These are phyloP conservation scores for Notothenia rossii DNA, from an alignment of 2,113 vertebrate species.

Conservation along the genomic window DNA sequence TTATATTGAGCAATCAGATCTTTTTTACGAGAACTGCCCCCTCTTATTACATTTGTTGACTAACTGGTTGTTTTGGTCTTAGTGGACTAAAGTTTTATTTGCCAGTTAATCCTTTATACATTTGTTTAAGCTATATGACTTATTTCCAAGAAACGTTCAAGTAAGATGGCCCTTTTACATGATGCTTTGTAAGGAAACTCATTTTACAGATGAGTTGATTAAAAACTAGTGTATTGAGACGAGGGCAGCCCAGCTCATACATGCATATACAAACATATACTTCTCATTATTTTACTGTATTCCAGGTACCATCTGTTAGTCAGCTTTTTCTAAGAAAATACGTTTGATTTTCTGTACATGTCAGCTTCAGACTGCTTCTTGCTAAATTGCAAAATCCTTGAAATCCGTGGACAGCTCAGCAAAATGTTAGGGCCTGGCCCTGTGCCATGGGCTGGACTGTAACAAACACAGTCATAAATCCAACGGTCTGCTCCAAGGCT, in stretches of 20 bases:
- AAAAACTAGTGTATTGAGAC: too few relatives aligned
- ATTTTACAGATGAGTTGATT: too few relatives aligned
- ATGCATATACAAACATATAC: neutral
- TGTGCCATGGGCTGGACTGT: slow-evolving; percentile 19
- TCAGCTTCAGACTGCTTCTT: slow-evolving; percentile 27
- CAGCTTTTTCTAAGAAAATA: slow-evolving; percentile 21
- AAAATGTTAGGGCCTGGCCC: slow-evolving; percentile 55
- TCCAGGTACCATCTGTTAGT: slow-evolving; percentile 17
- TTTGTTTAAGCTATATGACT: too few relatives aligned
- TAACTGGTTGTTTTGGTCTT: too few relatives aligned
- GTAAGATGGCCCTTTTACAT: too few relatives aligned
- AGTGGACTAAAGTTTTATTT: too few relatives aligned
- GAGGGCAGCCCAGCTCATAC: neutral
- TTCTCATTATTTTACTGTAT: slow-evolving; percentile 9
- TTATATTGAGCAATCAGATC: neutral
- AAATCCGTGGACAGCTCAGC: slow-evolving; percentile 52
- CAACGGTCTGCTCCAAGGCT: slow-evolving; percentile 20
- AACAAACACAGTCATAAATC: slow-evolving; percentile 58
- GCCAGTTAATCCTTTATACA: too few relatives aligned
- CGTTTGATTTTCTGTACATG: slow-evolving; percentile 28
- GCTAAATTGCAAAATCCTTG: slow-evolving; percentile 32
- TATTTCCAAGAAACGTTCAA: too few relatives aligned
- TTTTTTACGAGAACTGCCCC: too few relatives aligned
- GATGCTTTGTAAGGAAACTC: too few relatives aligned
- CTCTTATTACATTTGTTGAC: too few relatives aligned